Conservation (phyloP, 1,140 invertebrate genomes). For the Bombus huntii region DNA sequence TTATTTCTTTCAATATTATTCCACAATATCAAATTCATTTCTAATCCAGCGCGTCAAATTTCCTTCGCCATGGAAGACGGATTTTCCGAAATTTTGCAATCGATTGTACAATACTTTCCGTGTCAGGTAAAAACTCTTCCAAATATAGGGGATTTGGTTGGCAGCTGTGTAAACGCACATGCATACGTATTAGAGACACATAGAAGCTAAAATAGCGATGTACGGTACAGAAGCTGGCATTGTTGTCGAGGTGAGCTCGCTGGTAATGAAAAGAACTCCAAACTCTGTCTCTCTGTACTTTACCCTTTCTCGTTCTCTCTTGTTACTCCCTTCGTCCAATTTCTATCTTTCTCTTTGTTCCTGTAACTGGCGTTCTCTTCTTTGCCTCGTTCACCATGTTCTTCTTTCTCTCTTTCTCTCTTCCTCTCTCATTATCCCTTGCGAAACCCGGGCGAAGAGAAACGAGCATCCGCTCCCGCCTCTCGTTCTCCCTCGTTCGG, state of each 20-base stretch:
- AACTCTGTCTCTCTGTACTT: conserved; percentile 62
- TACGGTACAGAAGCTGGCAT: conserved; percentile 50
- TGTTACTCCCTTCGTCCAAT: conserved; percentile 23
- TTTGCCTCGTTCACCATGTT: background rate
- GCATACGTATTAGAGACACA: conserved; percentile 38
- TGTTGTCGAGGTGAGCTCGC: conserved; percentile 66
- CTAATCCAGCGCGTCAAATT: background rate
- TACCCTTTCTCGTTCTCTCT: conserved; percentile 42
- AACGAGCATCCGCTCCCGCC: conserved; percentile 34
- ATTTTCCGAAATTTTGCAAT: conserved; percentile 1
- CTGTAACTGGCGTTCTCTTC: conserved; percentile 10
- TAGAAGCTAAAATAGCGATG: conserved; percentile 32
- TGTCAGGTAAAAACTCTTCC: conserved; percentile 7
- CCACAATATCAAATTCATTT: background rate
- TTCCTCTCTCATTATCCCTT: conserved; percentile 65
- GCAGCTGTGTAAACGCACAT: background rate
- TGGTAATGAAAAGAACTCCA: conserved; percentile 75
- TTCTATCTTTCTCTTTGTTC: conserved; percentile 21
- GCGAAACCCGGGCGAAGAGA: conserved; percentile 34
- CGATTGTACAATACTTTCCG: background rate
- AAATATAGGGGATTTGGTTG: conserved; percentile 17
- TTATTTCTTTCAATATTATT: background rate
- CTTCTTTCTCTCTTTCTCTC: conserved; percentile 54
- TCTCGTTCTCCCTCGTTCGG: conserved; percentile 66
- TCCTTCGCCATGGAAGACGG: background rate